A percentile compares a stretch with the other conserved stretches of the same genome.
These are phyloP conservation scores for Fragum sueziense DNA, from an alignment of 2,888 invertebrate genomes.

Conservation along the genomic window DNA sequence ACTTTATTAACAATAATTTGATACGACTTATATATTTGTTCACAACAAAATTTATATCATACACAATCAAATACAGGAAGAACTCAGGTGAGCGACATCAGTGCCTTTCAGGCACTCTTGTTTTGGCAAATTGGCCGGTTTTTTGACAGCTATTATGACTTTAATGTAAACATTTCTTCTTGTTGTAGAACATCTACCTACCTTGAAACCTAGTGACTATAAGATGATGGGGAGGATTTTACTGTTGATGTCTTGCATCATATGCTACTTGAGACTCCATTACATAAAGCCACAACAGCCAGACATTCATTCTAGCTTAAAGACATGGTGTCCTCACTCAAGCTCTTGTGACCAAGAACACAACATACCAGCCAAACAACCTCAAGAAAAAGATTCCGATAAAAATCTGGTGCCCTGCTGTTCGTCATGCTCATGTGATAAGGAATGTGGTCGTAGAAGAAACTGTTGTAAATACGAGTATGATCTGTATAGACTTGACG, in stretches of 20 bases:
- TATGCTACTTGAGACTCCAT: neutral
- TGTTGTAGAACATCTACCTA: too few relatives aligned
- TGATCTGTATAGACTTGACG: slow-evolving; percentile 1
- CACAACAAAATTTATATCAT: too few relatives aligned
- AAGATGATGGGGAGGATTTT: neutral
- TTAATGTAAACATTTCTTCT: too few relatives aligned
- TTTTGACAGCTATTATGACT: too few relatives aligned
- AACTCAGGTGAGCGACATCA: too few relatives aligned
- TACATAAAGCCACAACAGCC: neutral
- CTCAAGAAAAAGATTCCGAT: neutral
- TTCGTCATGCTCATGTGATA: neutral
- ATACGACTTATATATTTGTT: too few relatives aligned
- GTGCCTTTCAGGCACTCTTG: too few relatives aligned
- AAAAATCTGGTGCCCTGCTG: neutral
- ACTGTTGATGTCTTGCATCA: neutral
- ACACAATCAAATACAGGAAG: too few relatives aligned
- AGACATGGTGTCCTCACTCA: neutral
- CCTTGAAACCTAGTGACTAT: too few relatives aligned
- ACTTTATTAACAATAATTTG: too few relatives aligned
- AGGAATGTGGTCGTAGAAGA: neutral
- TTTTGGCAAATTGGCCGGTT: too few relatives aligned
- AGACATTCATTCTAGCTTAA: neutral
- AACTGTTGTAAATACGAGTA: slow-evolving; percentile 5
- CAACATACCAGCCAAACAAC: neutral
- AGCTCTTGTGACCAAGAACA: neutral